Evolutionary conservation across 37 sponge, comb jelly and placozoan species (phyloP).

Genomic region (Cladorhizidae sp.): DNA sequence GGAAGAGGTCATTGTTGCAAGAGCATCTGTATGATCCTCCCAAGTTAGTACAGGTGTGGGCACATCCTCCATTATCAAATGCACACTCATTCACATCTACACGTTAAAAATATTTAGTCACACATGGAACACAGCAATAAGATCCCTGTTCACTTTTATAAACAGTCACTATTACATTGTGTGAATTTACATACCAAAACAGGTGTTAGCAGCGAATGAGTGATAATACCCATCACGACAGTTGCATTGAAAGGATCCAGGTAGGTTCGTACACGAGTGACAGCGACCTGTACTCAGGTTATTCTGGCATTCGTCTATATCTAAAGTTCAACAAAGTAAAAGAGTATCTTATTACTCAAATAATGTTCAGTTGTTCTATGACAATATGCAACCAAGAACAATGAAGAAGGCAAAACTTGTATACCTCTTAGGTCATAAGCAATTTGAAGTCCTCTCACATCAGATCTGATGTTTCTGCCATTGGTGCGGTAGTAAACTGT

Average conservation of each 20-base stretch:
- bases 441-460: neutral
- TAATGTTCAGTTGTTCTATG: too few relatives aligned
- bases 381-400: too few relatives aligned
- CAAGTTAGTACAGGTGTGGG: constrained; percentile 36
- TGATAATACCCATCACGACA: constrained; percentile 44
- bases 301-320: constrained; percentile 3
- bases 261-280: constrained; percentile 38
- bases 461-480: neutral
- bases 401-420: too few relatives aligned
- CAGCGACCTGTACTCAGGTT: neutral
- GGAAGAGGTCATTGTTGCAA: constrained; percentile 3
- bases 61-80: constrained; percentile 31
- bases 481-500: constrained; percentile 12
- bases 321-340: neutral
- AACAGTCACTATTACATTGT: neutral
- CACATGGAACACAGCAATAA: neutral
- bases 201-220: constrained; percentile 21
- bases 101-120: neutral
- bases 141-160: too few relatives aligned
- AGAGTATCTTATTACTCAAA: too few relatives aligned
- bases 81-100: constrained; percentile 85
- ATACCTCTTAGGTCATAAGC: neutral
- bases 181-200: constrained; percentile 24
- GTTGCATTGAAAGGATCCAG: constrained; percentile 43
- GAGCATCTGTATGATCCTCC: constrained; percentile 36